These are phyloP conservation scores for Melanotaenia pygmaea DNA, from an alignment of 2,797 vertebrate species.

Conservation along the genomic window DNA sequence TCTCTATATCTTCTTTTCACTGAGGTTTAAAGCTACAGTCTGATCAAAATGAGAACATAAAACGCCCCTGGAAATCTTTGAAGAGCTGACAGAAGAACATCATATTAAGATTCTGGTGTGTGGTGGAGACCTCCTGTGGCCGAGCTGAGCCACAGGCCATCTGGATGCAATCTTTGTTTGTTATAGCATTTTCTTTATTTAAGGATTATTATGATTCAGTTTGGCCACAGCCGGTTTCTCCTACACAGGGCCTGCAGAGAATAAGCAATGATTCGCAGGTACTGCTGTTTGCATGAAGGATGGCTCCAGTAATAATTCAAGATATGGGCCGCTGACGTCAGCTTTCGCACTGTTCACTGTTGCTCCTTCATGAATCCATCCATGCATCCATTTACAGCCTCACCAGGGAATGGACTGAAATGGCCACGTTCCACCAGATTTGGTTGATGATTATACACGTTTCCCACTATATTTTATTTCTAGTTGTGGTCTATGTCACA, in stretches of 20 bases:
- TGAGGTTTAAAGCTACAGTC: constrained; percentile 21
- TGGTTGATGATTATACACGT: background rate
- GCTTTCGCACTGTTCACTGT: constrained; percentile 14
- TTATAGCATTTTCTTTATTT: background rate
- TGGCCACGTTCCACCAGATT: constrained; percentile 13
- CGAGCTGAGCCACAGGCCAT: constrained; percentile 59
- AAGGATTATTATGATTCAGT: constrained; percentile 17
- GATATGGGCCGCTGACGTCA: constrained; percentile 8
- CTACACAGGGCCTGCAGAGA: constrained; percentile 5
- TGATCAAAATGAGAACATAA: constrained; percentile 25
- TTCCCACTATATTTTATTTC: background rate
- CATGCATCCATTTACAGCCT: constrained; percentile 29
- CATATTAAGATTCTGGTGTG: constrained; percentile 38
- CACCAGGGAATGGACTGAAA: constrained; percentile 27
- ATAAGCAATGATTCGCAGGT: background rate
- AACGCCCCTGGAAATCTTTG: constrained; percentile 9
- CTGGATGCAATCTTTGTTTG: constrained; percentile 46
- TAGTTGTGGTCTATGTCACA: too few species aligned
- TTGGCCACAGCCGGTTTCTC: constrained; percentile 21
- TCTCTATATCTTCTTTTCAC: constrained; percentile 31
- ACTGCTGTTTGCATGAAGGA: constrained; percentile 28
- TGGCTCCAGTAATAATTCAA: constrained; percentile 18
- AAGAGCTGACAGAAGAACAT: constrained; percentile 37
- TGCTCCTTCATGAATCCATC: constrained; percentile 20
- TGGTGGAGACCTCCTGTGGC: constrained; percentile 73